phyloP scores from a whole-genome alignment of 2,113 vertebrate species.

The Hippopotamus amphibius region DNA sequence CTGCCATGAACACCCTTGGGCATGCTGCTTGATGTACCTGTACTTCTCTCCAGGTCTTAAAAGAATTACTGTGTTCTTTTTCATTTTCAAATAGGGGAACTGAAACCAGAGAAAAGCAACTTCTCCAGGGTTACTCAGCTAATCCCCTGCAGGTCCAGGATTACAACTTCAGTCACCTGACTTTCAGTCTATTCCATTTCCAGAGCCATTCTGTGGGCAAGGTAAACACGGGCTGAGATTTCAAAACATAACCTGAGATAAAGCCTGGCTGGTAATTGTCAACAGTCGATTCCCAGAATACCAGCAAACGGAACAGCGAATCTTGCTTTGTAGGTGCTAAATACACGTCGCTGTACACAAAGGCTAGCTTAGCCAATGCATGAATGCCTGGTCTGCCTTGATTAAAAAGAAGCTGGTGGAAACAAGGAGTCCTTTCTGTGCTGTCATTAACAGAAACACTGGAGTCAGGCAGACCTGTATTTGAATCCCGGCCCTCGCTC shows the following conservation, averaged over 20 bases:
- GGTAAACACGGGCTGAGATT: slow-evolving; percentile 36
- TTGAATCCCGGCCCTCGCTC: not conserved
- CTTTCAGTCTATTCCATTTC: not conserved
- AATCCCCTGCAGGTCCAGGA: not conserved
- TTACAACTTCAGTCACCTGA: not conserved
- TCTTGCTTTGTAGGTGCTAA: not conserved
- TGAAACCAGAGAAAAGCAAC: slow-evolving; percentile 7
- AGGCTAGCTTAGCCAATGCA: not conserved
- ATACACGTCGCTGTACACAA: not conserved
- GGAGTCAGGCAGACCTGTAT: not conserved
- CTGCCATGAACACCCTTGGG: not conserved
- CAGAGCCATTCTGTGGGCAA: not conserved
- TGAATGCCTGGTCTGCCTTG: not conserved
- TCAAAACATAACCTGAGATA: slow-evolving; percentile 31
- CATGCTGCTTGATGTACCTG: not conserved
- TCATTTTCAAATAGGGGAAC: not conserved
- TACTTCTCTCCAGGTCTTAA: not conserved
- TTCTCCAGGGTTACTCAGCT: slow-evolving; percentile 33
- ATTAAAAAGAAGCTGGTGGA: not conserved
- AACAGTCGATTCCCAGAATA: slow-evolving; percentile 45
- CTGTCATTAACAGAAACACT: not conserved
- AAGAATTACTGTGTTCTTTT: not conserved
- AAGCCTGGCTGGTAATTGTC: not conserved
- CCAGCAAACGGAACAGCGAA: not conserved
- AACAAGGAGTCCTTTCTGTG: not conserved